Evolutionary conservation across 1,140 invertebrate genomes (phyloP).

Genomic region (Euglossa dilemma): DNA sequence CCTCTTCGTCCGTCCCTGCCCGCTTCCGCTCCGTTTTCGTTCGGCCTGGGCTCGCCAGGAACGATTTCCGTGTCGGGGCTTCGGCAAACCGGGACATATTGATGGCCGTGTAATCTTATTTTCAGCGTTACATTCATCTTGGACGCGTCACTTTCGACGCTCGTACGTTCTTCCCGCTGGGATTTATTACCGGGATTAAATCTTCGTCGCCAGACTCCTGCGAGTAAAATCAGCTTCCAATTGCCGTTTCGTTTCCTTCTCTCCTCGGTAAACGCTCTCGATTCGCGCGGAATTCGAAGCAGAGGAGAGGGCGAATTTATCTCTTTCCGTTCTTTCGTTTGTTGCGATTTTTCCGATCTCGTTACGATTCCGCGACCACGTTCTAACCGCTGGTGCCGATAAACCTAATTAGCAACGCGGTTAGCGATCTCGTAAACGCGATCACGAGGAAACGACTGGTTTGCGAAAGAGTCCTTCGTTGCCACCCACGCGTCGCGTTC

Average conservation of each 20-base stretch:
- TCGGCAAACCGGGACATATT: constrained; percentile 19
- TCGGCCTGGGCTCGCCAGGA: neutral
- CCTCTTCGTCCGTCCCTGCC: neutral
- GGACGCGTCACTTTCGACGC: constrained; percentile 23
- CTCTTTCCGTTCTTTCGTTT: neutral
- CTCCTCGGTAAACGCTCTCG: too few relatives aligned
- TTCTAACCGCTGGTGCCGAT: neutral
- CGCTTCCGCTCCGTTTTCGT: neutral
- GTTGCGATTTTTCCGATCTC: neutral
- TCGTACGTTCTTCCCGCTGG: neutral
- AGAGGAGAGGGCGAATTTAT: too few relatives aligned
- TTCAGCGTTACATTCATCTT: constrained; percentile 51
- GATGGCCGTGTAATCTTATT: constrained; percentile 51
- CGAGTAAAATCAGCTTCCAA: neutral
- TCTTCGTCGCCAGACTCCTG: neutral
- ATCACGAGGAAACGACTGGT: neutral
- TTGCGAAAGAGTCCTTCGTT: too few relatives aligned
- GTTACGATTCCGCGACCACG: too few relatives aligned
- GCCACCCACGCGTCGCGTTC: too few relatives aligned
- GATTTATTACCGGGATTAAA: constrained; percentile 53
- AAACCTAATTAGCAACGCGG: constrained; percentile 17
- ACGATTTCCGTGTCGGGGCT: constrained; percentile 1
- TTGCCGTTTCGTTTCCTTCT: neutral
- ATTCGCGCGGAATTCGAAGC: too few relatives aligned
- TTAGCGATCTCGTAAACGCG: neutral